phyloP scores from a whole-genome alignment of 2,888 invertebrate genomes.

The Cheilosia scutellata region DNA sequence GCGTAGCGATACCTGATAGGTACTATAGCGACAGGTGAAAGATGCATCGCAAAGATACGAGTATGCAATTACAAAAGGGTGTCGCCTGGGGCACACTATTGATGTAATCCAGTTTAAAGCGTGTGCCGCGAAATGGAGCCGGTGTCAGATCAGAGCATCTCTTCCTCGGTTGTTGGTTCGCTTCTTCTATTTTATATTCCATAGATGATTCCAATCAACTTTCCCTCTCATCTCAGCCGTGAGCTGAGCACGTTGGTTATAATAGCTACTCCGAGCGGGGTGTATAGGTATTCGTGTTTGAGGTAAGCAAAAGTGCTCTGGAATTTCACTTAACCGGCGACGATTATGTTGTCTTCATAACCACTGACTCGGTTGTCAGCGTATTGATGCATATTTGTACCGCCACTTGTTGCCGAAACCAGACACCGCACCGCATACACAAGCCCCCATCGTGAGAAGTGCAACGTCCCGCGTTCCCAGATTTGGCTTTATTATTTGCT shows the following conservation, averaged over 20 bases:
- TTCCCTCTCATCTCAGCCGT: slow-evolving; percentile 51
- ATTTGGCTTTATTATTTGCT: slow-evolving; percentile 35
- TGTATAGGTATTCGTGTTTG: slow-evolving; percentile 23
- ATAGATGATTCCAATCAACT: slow-evolving; percentile 39
- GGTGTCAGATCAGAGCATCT: slow-evolving; percentile 12
- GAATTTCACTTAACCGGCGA: slow-evolving; percentile 56
- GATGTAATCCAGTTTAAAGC: slow-evolving; percentile 64
- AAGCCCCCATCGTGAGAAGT: slow-evolving; percentile 50
- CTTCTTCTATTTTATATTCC: slow-evolving; percentile 4
- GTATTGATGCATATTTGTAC: slow-evolving; percentile 22
- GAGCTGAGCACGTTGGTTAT: slow-evolving; percentile 9
- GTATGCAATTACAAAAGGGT: slow-evolving; percentile 18
- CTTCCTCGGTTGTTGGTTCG: background rate
- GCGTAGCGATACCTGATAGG: slow-evolving; percentile 59
- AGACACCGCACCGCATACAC: background rate
- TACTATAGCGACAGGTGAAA: slow-evolving; percentile 51
- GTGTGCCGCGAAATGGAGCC: slow-evolving; percentile 51
- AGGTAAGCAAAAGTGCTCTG: slow-evolving; percentile 69
- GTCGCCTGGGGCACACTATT: slow-evolving; percentile 13
- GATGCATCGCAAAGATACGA: slow-evolving; percentile 19
- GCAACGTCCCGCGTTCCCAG: slow-evolving; percentile 53
- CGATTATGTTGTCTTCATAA: slow-evolving; percentile 6
- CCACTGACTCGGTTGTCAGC: slow-evolving; percentile 7
- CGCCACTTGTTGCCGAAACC: slow-evolving; percentile 32
- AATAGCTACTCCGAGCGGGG: too few species aligned